Evolutionary conservation across 2,888 invertebrate genomes (phyloP), one percentile per base, ranked within the genome.

Genomic region (Steinernema scapterisci): DNA sequence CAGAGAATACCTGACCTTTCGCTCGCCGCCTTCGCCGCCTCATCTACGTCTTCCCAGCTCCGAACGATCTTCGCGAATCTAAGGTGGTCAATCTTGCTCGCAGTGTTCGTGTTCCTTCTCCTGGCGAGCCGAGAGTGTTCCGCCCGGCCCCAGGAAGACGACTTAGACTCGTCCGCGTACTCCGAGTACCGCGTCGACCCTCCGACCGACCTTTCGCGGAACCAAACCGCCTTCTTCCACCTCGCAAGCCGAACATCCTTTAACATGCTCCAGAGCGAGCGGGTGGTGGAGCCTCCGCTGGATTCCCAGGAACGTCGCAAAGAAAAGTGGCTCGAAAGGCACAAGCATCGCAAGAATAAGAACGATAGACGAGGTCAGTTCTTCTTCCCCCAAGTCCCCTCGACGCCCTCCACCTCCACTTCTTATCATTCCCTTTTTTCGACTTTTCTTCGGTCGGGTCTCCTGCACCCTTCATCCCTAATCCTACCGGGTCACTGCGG

Each of bases 331-430:
- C 16, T 63, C 31, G 27, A 63, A 13, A 63, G 63, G 63, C 63
- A 63, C 63, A 63, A 31, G 63, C 23, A 63, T 63, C 63, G 63
- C 27, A 63, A 63, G 31, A 27, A 63, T 21, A 63, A 63, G 63
- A 63, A 63, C 63, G 63, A 63, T 6, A 63, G 63, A 63, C 63
- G 63, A 63, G 63, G 63, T 63, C 25, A 63, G 63, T 63, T 25
- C 31, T 63, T 63, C 63, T 21, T 3, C 48, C 19, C 13, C 13
- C 48, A 7, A n/a, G 1, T 11, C 9, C 23, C 21, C 21, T 54
- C 54, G 54, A 54, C 25, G 3, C 54, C 23, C 25, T 21, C 25
- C 45, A 11, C n/a, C n/a, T n/a, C n/a, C 3, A 23, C 13, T n/a
- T 31, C 31, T 63, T 31, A 25, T 63, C 31, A 63, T 38, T 1